A percentile compares a stretch with the other conserved stretches of the same genome.
Conservation (phyloP, 1,140 invertebrate species). For the Drosophila albomicans region DNA sequence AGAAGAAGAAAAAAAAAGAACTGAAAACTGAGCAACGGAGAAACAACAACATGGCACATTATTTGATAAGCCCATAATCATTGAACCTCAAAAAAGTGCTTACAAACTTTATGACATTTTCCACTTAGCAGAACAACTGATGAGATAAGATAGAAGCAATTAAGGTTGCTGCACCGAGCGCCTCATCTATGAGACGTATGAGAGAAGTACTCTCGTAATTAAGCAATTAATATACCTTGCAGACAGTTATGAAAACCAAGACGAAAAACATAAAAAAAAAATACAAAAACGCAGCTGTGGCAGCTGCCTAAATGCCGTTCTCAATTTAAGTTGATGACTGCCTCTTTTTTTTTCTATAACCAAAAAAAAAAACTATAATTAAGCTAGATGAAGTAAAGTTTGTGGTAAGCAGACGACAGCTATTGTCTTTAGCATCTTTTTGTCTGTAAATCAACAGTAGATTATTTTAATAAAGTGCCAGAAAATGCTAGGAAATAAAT, state of each 20-base stretch:
- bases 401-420: neutral
- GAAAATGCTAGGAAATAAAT: too few relatives aligned
- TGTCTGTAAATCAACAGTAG: too few relatives aligned
- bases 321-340: neutral
- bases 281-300: slow-evolving; percentile 1
- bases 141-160: slow-evolving; percentile 50
- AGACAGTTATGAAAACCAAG: slow-evolving; percentile 16
- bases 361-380: neutral
- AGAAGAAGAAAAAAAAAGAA: neutral
- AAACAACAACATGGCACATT: slow-evolving; percentile 13
- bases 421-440: neutral
- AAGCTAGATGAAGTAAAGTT: neutral
- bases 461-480: too few relatives aligned
- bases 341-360: neutral
- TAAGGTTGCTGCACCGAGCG: slow-evolving; percentile 36
- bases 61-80: slow-evolving; percentile 32
- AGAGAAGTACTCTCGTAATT: slow-evolving; percentile 20
- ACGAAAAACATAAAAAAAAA: neutral
- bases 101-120: slow-evolving; percentile 40
- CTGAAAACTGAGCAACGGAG: neutral
- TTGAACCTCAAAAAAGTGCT: slow-evolving; percentile 20
- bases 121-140: slow-evolving; percentile 32
- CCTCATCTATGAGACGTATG: slow-evolving; percentile 19
- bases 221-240: slow-evolving; percentile 45
- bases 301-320: slow-evolving; percentile 7